These are phyloP conservation scores for Loxodonta africana DNA, from an alignment of 2,113 vertebrate genomes.

Conservation along the genomic window DNA sequence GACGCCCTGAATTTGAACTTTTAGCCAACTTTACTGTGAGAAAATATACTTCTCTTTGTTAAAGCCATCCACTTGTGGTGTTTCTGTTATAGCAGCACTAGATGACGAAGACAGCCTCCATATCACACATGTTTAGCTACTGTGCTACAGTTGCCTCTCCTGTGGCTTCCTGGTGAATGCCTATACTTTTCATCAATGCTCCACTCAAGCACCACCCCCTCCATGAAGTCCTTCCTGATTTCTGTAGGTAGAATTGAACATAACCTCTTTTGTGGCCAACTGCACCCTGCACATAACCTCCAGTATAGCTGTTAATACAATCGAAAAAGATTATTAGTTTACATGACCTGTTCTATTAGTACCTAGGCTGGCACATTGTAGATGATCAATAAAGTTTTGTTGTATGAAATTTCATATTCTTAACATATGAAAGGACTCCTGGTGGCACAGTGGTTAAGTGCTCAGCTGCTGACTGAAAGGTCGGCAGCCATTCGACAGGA, in stretches of 20 bases:
- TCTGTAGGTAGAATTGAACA: not conserved
- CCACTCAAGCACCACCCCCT: not conserved
- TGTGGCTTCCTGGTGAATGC: not conserved
- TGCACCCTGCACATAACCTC: not conserved
- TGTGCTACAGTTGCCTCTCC: not conserved
- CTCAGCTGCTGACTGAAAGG: no score
- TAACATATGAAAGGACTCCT: not conserved
- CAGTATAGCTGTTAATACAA: not conserved
- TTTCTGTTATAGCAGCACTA: no score
- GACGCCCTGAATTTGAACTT: no score
- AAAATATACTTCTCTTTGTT: no score
- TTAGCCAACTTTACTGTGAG: no score
- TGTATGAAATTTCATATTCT: conserved; percentile 49
- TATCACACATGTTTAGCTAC: not conserved
- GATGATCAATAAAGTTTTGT: conserved; percentile 50
- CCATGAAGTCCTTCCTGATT: not conserved
- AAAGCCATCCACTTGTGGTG: no score
- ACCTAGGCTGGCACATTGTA: not conserved
- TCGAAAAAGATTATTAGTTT: not conserved
- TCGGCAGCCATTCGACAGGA: no score
- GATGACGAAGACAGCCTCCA: not conserved
- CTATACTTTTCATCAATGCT: not conserved
- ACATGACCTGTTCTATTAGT: not conserved
- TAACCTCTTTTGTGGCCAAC: not conserved
- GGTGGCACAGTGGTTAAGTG: no score